These are phyloP conservation scores for Drosophila sordidula DNA, from an alignment of 2,888 invertebrate genomes.

Conservation along the genomic window DNA sequence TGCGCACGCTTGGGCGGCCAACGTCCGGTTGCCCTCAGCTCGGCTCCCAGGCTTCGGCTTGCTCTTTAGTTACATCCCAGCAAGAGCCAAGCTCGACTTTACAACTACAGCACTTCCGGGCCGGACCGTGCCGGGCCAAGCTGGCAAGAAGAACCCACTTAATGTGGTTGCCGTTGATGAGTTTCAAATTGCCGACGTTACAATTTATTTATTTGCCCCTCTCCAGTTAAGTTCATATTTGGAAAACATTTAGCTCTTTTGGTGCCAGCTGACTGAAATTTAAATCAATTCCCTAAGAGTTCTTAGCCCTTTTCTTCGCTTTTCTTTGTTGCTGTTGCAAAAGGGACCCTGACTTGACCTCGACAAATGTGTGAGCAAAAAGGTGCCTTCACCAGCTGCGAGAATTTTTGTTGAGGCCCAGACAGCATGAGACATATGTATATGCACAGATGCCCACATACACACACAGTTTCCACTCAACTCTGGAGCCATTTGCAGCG, in stretches of 20 bases:
- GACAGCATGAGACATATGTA: not conserved
- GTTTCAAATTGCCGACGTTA: conserved; percentile 41
- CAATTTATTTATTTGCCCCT: conserved; percentile 30
- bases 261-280: conserved; percentile 31
- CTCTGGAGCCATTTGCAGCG: conserved; percentile 52
- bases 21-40: conserved; percentile 35
- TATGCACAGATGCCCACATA: not conserved
- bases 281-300: conserved; percentile 40
- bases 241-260: conserved; percentile 37
- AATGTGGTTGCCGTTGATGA: conserved; percentile 32
- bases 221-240: conserved; percentile 27
- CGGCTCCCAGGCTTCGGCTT: conserved; percentile 1
- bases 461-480: conserved; percentile 4
- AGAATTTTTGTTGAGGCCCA: conserved; percentile 5
- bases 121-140: not conserved
- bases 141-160: conserved; percentile 1
- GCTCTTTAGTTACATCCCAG: conserved; percentile 5
- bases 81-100: conserved; percentile 14
- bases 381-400: conserved; percentile 20
- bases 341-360: conserved; percentile 20
- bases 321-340: not conserved
- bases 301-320: not conserved
- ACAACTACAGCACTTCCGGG: conserved; percentile 40
- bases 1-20: conserved; percentile 15
- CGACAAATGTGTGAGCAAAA: conserved; percentile 32